A percentile compares a stretch with the other conserved stretches of the same genome.
Evolutionary conservation across 2,797 vertebrate genomes (phyloP).

Genomic region (Podarcis lilfordi): DNA sequence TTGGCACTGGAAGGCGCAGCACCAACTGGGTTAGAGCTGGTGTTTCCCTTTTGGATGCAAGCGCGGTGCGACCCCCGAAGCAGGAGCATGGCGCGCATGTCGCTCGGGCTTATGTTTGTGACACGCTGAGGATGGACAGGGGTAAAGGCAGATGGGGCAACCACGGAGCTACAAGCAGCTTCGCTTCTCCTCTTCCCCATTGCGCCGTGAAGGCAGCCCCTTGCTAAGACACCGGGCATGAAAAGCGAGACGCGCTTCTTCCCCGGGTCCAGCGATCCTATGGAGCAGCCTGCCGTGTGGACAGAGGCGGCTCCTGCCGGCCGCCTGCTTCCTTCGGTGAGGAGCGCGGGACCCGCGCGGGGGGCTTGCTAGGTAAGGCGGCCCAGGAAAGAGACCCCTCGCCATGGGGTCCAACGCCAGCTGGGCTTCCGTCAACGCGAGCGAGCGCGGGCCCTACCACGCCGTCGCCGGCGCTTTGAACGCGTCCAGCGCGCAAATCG

Average conservation of each 20-base stretch:
- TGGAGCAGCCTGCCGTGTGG: not conserved
- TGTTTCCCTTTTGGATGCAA: accelerated
- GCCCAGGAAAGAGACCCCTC: slow-evolving; percentile 17
- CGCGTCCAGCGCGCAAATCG: slow-evolving; percentile 74
- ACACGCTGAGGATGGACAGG: not conserved
- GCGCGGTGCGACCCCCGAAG: accelerated
- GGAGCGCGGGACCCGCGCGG: not conserved
- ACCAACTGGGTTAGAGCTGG: not conserved
- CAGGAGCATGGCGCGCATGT: not conserved
- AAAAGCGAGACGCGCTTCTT: slow-evolving; percentile 6
- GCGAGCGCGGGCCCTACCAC: slow-evolving; percentile 74
- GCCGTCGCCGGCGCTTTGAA: slow-evolving; percentile 76
- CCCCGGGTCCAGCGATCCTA: slow-evolving; percentile 1
- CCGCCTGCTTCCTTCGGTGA: not conserved
- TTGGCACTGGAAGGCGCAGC: not conserved
- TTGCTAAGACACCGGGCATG: slow-evolving; percentile 26
- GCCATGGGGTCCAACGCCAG: slow-evolving; percentile 76
- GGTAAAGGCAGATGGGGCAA: slow-evolving; percentile 15
- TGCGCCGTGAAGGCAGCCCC: not conserved
- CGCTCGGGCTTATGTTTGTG: accelerated
- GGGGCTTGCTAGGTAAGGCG: not conserved
- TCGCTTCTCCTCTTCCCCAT: not conserved
- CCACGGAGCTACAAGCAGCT: not conserved
- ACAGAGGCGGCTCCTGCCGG: not conserved
- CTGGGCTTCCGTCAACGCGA: slow-evolving; percentile 78